Evolutionary conservation across 2,888 invertebrate genomes (phyloP).

Genomic region (Deladenus siricidicola): DNA sequence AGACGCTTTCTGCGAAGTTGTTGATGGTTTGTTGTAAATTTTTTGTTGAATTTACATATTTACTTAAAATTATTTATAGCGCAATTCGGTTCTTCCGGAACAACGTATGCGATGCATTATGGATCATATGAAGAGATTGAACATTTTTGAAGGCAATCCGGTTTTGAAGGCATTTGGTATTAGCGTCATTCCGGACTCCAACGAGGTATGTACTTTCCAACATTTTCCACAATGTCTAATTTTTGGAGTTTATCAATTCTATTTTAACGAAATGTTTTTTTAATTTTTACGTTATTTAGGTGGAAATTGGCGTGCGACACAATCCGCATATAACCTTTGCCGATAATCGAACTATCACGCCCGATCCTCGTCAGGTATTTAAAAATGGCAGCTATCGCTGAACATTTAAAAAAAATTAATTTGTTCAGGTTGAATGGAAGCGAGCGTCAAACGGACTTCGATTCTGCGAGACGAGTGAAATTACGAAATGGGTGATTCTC

Average conservation of each 20-base stretch:
- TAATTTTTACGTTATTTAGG: not conserved
- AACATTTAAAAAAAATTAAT: not conserved
- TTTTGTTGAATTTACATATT: too few species aligned
- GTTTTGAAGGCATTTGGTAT: constrained; percentile 26
- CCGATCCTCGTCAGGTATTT: constrained; percentile 3
- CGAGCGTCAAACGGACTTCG: not conserved
- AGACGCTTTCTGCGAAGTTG: not conserved
- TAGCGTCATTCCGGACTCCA: constrained; percentile 6
- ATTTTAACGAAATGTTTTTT: not conserved
- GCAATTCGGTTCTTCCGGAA: too few species aligned
- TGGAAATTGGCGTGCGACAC: constrained; percentile 14
- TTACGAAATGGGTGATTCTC: constrained; percentile 17
- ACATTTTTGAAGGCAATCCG: constrained; percentile 7
- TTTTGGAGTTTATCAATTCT: too few species aligned
- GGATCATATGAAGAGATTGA: too few species aligned
- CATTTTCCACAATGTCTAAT: too few species aligned
- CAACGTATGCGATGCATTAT: too few species aligned
- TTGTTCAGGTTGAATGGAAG: constrained; percentile 16
- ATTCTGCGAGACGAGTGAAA: constrained; percentile 14
- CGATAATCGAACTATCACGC: constrained; percentile 12
- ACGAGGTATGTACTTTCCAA: not conserved
- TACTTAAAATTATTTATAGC: too few species aligned
- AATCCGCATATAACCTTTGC: constrained; percentile 14
- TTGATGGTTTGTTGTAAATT: not conserved
- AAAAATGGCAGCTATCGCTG: not conserved